Evolutionary conservation across 2,113 vertebrate genomes (phyloP).

Genomic region (Thunnus maccoyii): DNA sequence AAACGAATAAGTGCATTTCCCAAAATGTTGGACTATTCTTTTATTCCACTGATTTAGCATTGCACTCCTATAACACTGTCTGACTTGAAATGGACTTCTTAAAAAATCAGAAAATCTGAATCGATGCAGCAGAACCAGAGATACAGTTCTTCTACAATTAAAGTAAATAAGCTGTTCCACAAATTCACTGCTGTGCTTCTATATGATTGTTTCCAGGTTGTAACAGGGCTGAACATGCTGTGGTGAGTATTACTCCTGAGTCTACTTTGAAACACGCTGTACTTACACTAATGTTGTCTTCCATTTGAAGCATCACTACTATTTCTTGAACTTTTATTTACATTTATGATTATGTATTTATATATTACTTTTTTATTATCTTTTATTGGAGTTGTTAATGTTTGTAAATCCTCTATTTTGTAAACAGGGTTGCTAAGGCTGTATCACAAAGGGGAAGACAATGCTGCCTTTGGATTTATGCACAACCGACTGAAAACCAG

Average conservation of each 20-base stretch:
- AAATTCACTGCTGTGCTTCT: conserved; percentile 14
- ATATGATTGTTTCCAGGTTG: conserved; percentile 47
- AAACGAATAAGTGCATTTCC: no score
- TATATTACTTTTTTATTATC: not conserved
- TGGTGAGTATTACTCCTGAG: conserved; percentile 26
- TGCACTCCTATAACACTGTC: no score
- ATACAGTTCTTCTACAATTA: not conserved
- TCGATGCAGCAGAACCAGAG: no score
- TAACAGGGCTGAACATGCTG: no score
- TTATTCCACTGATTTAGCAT: no score
- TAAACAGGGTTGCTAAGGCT: not conserved
- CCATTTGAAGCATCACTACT: not conserved
- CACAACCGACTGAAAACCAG: not conserved
- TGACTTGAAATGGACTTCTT: no score
- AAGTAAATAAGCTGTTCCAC: not conserved
- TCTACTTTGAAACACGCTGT: not conserved
- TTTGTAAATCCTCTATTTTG: conserved; percentile 3
- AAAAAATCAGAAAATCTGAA: no score
- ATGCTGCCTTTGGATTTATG: not conserved
- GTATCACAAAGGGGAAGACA: not conserved
- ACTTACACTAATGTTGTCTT: not conserved
- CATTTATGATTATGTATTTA: not conserved
- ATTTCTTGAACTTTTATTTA: not conserved
- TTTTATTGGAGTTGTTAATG: not conserved
- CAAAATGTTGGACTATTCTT: no score